A percentile compares a stretch with the other conserved stretches of the same genome.
Evolutionary conservation across 2,797 vertebrate genomes (phyloP).

Genomic region (Paguma larvata): DNA sequence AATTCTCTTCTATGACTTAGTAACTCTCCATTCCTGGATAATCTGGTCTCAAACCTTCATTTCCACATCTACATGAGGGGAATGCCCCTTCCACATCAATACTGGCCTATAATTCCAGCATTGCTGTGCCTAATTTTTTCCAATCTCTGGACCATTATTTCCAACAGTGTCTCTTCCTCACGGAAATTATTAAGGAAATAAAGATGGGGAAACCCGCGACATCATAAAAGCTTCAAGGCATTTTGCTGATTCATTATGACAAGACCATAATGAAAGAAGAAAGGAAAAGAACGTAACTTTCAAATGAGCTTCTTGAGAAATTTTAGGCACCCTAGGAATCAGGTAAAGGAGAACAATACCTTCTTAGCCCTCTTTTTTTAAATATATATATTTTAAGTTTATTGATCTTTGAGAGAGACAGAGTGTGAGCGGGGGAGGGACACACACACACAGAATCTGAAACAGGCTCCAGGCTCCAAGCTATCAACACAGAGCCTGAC

Average conservation of each 20-base stretch:
- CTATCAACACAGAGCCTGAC: no score
- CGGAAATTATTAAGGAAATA: neutral
- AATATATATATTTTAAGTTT: no score
- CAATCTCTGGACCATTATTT: neutral
- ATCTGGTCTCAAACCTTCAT: neutral
- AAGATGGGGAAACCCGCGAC: neutral
- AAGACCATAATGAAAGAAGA: conserved; percentile 13
- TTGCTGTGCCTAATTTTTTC: neutral
- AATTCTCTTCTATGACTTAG: neutral
- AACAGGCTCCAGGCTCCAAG: no score
- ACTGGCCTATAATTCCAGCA: neutral
- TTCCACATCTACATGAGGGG: neutral
- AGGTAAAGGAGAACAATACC: neutral
- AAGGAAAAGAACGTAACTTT: neutral
- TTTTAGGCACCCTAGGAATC: neutral
- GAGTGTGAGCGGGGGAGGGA: no score
- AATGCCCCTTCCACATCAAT: neutral
- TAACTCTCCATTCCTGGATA: neutral
- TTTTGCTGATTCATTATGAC: neutral
- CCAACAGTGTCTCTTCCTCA: neutral
- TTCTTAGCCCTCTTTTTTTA: neutral
- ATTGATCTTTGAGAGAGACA: no score
- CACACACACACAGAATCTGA: no score
- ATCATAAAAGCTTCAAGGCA: neutral
- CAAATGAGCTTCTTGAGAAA: neutral